A percentile compares a stretch with the other conserved stretches of the same genome.
Evolutionary conservation across 1,140 invertebrate species (phyloP).

Genomic region (Aethina tumida): DNA sequence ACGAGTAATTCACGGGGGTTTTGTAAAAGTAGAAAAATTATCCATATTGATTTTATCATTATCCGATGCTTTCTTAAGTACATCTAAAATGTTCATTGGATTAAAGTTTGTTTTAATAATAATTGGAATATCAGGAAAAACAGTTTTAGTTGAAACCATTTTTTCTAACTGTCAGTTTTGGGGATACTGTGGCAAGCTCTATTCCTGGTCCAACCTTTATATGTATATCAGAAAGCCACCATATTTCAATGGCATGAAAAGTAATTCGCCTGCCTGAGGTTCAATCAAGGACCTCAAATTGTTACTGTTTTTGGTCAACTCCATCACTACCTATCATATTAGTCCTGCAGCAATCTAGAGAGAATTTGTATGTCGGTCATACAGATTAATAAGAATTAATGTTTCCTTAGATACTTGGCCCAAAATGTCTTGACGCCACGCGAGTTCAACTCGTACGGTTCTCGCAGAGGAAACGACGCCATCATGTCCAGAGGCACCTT

Average conservation of each 20-base stretch:
- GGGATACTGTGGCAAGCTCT: too few relatives aligned
- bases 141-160: too few relatives aligned
- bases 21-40: too few relatives aligned
- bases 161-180: too few relatives aligned
- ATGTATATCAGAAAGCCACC: constrained; percentile 96
- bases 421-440: constrained; percentile 70
- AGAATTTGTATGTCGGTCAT: constrained; percentile 2
- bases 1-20: too few relatives aligned
- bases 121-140: too few relatives aligned
- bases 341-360: constrained; percentile 72
- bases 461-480: constrained; percentile 90
- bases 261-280: constrained; percentile 46
- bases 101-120: too few relatives aligned
- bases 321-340: constrained; percentile 97
- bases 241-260: constrained; percentile 73
- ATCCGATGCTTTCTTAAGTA: too few relatives aligned
- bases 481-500: constrained; percentile 97
- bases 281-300: constrained; percentile 61
- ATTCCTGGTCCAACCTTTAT: constrained; percentile 83
- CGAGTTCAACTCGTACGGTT: constrained; percentile 98
- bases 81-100: too few relatives aligned
- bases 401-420: constrained; percentile 58
- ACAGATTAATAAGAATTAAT: neutral
- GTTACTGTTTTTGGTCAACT: constrained; percentile 83
- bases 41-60: too few relatives aligned